phyloP scores from a whole-genome alignment of 2,888 invertebrate species.

The Cancer borealis region DNA sequence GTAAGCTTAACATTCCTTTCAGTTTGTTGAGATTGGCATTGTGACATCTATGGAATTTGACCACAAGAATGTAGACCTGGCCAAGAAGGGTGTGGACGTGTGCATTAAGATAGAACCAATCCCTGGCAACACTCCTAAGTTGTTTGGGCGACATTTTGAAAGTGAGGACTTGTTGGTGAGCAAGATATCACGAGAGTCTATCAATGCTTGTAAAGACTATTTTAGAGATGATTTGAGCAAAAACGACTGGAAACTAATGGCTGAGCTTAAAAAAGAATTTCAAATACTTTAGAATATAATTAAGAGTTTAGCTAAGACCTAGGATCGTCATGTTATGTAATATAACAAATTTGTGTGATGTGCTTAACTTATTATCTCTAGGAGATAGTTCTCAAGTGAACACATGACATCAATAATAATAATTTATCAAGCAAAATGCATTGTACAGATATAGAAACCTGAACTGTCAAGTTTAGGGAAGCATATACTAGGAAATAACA shows the following conservation, averaged over 20 bases:
- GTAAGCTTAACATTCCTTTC: slow-evolving; percentile 79
- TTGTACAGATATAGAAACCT: not conserved
- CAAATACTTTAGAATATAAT: slow-evolving; percentile 88
- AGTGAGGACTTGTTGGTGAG: slow-evolving; percentile 96
- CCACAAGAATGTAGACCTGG: slow-evolving; percentile 96
- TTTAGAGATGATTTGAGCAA: slow-evolving; percentile 98
- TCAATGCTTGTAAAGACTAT: slow-evolving; percentile 99
- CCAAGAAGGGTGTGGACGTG: slow-evolving; percentile 96
- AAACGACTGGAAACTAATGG: slow-evolving; percentile 98
- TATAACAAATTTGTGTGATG: slow-evolving; percentile 21
- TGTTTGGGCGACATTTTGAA: slow-evolving; percentile 99
- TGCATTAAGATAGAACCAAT: slow-evolving; percentile 98
- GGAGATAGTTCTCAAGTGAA: not conserved
- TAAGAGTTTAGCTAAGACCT: not conserved
- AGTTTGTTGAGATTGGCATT: slow-evolving; percentile 96
- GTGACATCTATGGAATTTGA: slow-evolving; percentile 97
- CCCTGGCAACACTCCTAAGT: slow-evolving; percentile 98
- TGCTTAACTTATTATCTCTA: slow-evolving; percentile 21
- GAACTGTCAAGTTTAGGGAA: not conserved
- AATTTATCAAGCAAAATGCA: not conserved
- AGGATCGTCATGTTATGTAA: slow-evolving; percentile 42
- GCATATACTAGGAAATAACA: not conserved
- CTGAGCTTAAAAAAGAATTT: slow-evolving; percentile 98
- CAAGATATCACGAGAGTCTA: slow-evolving; percentile 98
- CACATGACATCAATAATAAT: not conserved